Conservation (phyloP, 2,888 invertebrate genomes). For the Torymus auratus region DNA sequence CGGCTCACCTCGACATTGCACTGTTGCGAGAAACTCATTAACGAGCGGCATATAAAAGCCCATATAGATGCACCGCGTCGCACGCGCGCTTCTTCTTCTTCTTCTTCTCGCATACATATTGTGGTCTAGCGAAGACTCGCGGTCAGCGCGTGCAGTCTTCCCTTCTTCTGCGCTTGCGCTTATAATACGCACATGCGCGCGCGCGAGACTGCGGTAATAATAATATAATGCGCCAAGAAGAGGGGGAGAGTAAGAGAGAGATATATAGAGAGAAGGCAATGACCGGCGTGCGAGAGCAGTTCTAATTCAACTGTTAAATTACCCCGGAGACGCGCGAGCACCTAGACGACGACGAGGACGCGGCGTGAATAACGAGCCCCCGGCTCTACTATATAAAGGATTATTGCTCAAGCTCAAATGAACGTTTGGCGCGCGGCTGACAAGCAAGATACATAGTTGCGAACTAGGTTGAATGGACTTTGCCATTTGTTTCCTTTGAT, state of each 20-base stretch:
- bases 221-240: constrained; percentile 31
- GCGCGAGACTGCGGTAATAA: constrained; percentile 27
- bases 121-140: too few species aligned
- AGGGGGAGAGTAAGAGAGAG: background rate
- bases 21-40: constrained; percentile 49
- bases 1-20: background rate
- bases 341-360: background rate
- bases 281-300: constrained; percentile 49
- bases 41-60: constrained; percentile 27
- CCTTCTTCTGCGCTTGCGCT: too few species aligned
- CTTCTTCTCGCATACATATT: too few species aligned
- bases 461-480: too few species aligned
- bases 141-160: too few species aligned
- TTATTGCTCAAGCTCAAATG: constrained; percentile 15
- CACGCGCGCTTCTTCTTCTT: too few species aligned
- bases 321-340: background rate
- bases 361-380: constrained; percentile 17
- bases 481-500: too few species aligned
- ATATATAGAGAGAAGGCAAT: constrained; percentile 45
- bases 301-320: constrained; percentile 56
- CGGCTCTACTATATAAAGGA: background rate
- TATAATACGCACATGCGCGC: too few species aligned
- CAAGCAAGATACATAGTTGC: too few species aligned
- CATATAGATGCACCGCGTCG: too few species aligned
- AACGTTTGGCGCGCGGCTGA: background rate